Conservation (phyloP, 2,888 invertebrate species). For the Sesia bembeciformis region DNA sequence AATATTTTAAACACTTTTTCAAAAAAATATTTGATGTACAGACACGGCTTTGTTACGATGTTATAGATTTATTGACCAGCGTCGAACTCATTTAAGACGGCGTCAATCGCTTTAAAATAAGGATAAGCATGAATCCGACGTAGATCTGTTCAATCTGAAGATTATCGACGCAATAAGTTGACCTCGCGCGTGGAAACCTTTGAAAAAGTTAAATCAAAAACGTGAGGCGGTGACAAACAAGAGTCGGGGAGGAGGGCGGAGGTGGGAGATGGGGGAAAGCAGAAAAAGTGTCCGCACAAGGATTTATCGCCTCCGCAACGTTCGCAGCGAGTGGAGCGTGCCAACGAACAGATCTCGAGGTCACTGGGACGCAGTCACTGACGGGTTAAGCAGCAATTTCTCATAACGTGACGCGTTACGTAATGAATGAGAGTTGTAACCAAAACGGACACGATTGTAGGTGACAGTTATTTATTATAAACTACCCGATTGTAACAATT, state of each 20-base stretch:
- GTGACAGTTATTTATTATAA: too few species aligned
- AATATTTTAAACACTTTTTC: too few species aligned
- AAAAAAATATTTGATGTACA: too few species aligned
- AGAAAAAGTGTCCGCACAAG: slow-evolving; percentile 32
- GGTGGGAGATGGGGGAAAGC: slow-evolving; percentile 5
- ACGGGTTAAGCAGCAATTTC: neutral
- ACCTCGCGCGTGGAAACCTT: slow-evolving; percentile 21
- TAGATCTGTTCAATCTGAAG: slow-evolving; percentile 6
- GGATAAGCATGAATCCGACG: too few species aligned
- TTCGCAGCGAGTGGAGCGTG: slow-evolving; percentile 13
- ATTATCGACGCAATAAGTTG: slow-evolving; percentile 29
- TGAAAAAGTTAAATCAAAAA: slow-evolving; percentile 59
- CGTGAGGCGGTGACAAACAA: slow-evolving; percentile 48
- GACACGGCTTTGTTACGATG: too few species aligned
- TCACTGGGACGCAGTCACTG: neutral
- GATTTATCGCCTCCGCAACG: slow-evolving; percentile 47
- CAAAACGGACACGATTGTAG: too few species aligned
- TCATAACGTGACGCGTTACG: neutral
- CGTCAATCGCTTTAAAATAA: too few species aligned
- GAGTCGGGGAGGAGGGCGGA: slow-evolving; percentile 9
- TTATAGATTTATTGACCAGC: too few species aligned
- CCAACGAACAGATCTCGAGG: slow-evolving; percentile 13
- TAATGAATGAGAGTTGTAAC: too few species aligned
- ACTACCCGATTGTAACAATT: too few species aligned
- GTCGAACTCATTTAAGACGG: too few species aligned